Conservation (phyloP, 1,140 invertebrate genomes). For the Steinernema khuongi region DNA sequence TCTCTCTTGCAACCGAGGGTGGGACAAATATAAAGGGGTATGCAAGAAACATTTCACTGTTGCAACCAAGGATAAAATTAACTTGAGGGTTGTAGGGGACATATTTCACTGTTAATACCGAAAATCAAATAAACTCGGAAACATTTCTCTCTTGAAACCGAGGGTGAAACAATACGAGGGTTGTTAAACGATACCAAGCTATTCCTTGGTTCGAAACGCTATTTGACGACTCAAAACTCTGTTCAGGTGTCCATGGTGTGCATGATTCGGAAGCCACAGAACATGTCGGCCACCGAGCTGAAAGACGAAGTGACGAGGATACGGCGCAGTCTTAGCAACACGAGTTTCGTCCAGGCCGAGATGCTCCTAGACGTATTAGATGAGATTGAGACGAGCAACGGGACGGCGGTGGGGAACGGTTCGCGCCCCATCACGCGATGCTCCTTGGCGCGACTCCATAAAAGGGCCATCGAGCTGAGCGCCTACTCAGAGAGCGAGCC, state of each 20-base stretch:
- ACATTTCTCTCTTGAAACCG: too few relatives aligned
- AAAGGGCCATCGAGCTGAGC: constrained; percentile 16
- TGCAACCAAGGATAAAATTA: too few relatives aligned
- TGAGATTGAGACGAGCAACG: not conserved
- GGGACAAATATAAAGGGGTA: too few relatives aligned
- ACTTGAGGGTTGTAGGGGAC: too few relatives aligned
- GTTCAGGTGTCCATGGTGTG: not conserved
- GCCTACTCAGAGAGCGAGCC: not conserved
- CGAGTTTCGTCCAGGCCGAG: not conserved
- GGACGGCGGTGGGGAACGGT: not conserved
- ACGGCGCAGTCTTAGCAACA: not conserved
- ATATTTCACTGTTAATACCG: too few relatives aligned
- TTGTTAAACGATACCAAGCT: too few relatives aligned
- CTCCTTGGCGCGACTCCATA: not conserved
- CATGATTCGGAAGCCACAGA: constrained; percentile 4
- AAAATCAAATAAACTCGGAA: too few relatives aligned
- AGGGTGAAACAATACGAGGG: too few relatives aligned
- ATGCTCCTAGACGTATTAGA: not conserved
- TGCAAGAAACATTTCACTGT: too few relatives aligned
- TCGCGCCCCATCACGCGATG: not conserved
- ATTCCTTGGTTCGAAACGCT: not conserved
- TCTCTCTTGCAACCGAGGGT: too few relatives aligned
- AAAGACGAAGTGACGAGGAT: constrained; percentile 7
- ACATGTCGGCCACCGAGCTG: not conserved
- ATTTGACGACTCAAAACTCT: not conserved